Conservation (phyloP, 1,140 invertebrate genomes). For the Zaprionus gabonicus region DNA sequence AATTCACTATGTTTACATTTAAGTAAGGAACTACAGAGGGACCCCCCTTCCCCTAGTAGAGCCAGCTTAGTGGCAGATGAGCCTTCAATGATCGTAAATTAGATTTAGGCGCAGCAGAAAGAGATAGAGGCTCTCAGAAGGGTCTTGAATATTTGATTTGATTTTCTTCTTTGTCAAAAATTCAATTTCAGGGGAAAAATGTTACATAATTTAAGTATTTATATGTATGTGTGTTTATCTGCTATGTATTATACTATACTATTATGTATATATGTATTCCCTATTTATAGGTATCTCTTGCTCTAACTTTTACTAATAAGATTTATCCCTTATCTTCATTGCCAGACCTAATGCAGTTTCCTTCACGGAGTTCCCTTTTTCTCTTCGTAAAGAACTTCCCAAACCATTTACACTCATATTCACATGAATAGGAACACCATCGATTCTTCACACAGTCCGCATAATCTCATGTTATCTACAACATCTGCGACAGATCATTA, state of each 20-base stretch:
- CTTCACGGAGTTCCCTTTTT: too few species aligned
- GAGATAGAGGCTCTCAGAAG: neutral
- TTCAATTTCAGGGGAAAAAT: too few species aligned
- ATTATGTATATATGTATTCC: too few species aligned
- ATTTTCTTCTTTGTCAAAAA: too few species aligned
- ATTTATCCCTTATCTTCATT: too few species aligned
- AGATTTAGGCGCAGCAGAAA: neutral
- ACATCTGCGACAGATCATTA: neutral
- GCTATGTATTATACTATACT: too few species aligned
- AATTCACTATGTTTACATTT: conserved; percentile 9
- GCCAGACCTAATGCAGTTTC: too few species aligned
- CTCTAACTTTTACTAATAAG: too few species aligned
- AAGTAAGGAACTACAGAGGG: neutral
- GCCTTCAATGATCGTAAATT: neutral
- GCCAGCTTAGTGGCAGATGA: neutral
- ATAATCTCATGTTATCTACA: neutral
- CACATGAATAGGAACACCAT: neutral
- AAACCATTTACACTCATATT: neutral
- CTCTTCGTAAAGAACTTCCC: neutral
- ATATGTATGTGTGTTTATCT: too few species aligned
- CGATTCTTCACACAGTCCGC: neutral
- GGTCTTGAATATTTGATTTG: too few species aligned
- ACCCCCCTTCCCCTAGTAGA: neutral
- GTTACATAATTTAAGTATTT: too few species aligned
- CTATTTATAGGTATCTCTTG: too few species aligned